Evolutionary conservation across 2,113 vertebrate genomes (phyloP).

Genomic region (Myrmecobius fasciatus): DNA sequence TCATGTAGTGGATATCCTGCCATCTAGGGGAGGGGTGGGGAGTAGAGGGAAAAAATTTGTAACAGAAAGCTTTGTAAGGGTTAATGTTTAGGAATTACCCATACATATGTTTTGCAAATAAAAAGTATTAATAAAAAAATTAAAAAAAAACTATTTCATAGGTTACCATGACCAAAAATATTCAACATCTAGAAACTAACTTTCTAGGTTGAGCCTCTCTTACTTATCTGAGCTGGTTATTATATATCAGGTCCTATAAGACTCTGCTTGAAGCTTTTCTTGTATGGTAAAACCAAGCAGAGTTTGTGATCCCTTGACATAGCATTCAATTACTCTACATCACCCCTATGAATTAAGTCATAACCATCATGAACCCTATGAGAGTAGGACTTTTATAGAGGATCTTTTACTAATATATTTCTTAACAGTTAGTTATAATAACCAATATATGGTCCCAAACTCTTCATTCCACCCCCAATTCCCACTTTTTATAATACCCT

Average conservation of each 20-base stretch:
- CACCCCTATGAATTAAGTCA: neutral
- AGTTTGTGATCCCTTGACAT: neutral
- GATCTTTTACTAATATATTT: constrained; percentile 2
- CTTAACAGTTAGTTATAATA: constrained; percentile 25
- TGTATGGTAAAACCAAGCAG: neutral
- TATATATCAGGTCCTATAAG: neutral
- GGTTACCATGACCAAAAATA: neutral
- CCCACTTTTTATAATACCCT: neutral
- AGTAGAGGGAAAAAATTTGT: too few species aligned
- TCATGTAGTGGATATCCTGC: too few species aligned
- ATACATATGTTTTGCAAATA: too few species aligned
- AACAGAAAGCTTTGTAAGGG: too few species aligned
- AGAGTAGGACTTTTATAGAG: neutral
- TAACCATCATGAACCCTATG: neutral
- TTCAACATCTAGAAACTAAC: neutral
- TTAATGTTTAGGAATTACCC: too few species aligned
- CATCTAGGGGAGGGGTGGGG: too few species aligned
- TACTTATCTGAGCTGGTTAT: neutral
- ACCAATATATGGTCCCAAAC: neutral
- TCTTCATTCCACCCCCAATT: neutral
- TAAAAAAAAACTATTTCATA: neutral
- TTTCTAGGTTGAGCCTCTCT: neutral
- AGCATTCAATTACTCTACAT: neutral
- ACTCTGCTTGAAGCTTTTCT: neutral
- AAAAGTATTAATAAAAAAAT: too few species aligned